Percentiles rank a stretch among this genome's conserved stretches.
These are phyloP conservation scores for Chaenogobius annularis DNA, from an alignment of 2,113 vertebrate species.

Conservation along the genomic window DNA sequence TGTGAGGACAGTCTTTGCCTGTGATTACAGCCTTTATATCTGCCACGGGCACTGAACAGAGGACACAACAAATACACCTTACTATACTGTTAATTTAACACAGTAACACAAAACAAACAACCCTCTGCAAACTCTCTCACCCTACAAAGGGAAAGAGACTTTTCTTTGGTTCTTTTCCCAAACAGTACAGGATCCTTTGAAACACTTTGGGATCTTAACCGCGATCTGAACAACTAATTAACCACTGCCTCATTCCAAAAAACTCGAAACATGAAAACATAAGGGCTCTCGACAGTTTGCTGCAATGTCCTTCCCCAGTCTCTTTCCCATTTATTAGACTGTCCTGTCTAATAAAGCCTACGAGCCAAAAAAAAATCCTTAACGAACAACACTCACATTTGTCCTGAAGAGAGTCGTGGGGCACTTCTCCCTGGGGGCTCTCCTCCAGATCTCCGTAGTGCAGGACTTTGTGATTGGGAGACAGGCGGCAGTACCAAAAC, in stretches of 20 bases:
- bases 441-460: constrained; percentile 98
- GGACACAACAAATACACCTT: constrained; percentile 28
- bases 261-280: not conserved
- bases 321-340: too few relatives aligned
- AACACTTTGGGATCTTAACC: too few relatives aligned
- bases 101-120: too few relatives aligned
- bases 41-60: constrained; percentile 91
- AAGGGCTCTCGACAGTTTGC: too few relatives aligned
- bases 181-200: too few relatives aligned
- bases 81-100: not conserved
- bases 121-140: too few relatives aligned
- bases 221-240: not conserved
- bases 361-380: not conserved
- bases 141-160: not conserved
- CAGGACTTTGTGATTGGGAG: constrained; percentile 98
- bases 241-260: not conserved
- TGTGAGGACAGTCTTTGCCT: constrained; percentile 98
- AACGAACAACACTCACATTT: constrained; percentile 84
- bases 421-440: constrained; percentile 94
- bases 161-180: too few relatives aligned
- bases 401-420: constrained; percentile 96
- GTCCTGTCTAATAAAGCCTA: too few relatives aligned
- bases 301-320: too few relatives aligned
- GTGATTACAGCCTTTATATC: constrained; percentile 99
- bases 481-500: constrained; percentile 98